Conservation (phyloP, 2,888 invertebrate species). For the Protonemura montana region DNA sequence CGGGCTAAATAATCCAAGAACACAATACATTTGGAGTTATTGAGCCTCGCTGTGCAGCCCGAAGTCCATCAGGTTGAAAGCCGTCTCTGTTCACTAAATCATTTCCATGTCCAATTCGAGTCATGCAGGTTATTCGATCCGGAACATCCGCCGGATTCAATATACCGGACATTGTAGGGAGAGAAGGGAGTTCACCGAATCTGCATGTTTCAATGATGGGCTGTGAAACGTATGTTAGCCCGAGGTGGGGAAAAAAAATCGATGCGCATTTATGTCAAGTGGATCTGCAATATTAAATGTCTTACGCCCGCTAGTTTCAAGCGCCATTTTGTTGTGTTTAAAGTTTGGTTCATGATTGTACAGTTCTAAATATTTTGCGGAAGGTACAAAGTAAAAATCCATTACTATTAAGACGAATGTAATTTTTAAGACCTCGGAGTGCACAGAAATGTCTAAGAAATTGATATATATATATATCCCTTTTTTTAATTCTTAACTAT, state of each 20-base stretch:
- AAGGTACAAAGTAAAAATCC: background rate
- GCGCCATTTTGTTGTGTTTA: background rate
- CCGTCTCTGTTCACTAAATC: background rate
- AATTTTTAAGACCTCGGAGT: background rate
- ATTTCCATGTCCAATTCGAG: constrained; percentile 19
- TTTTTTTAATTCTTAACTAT: no score
- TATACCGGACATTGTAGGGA: constrained; percentile 25
- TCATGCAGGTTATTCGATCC: constrained; percentile 22
- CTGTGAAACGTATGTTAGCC: background rate
- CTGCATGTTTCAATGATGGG: constrained; percentile 36
- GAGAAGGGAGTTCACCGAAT: constrained; percentile 45
- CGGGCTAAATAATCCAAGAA: background rate
- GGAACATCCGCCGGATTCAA: constrained; percentile 38
- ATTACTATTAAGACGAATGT: no score
- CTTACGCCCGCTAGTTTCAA: no score
- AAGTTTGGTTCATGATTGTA: background rate
- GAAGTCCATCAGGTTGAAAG: background rate
- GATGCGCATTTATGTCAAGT: background rate
- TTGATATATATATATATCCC: background rate
- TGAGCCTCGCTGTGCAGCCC: background rate
- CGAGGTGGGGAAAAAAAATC: background rate
- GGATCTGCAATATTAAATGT: no score
- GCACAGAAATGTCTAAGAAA: background rate
- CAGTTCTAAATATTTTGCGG: background rate
- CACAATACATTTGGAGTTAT: background rate